Evolutionary conservation across 2,797 vertebrate species (phyloP), one percentile per base, ranked within the genome.

Genomic region (Leucoraja ocellata): DNA sequence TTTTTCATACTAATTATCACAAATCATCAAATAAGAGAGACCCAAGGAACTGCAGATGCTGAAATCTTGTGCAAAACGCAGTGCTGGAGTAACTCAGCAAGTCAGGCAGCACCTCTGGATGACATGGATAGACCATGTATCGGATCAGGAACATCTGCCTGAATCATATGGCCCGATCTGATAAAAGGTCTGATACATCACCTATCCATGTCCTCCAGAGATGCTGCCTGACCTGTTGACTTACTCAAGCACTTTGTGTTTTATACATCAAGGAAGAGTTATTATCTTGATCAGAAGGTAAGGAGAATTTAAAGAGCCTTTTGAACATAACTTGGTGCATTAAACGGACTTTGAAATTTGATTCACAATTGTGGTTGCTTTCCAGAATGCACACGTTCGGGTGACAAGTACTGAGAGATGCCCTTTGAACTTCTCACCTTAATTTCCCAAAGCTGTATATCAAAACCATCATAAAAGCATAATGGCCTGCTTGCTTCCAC

Each of bases 401-500:
- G 90, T 74, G 74, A 92, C 25, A 46, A 28, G 68, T 46, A 74
- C 13, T 58, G 23, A 92, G 71, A 92, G 71, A 92, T 76, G 71
- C 90, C 39, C 28, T 92, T 76, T 73, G 36, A 92, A 76, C 71
- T 46, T 92, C 90, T 92, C 90, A 73, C 71, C 90, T 91, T 74
- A 74, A 74, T 92, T 76, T 92, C 71, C 71, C 71, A 73, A 92
- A 58, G 63, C 61, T 88, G 14, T 88, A 68, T 68, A 88, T 88
- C n/a, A 88, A 36, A 36, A 32, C 84, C 61, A 14, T 0, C 25
- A 58, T 84, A 28, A 84, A 84, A 84, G 54, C 81, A 79, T 79
- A 13, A 16, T 84, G 54, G 25, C 7, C 54, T 65, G 61, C 16
- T 5, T 68, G 6, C 1, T 36, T 36, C 54, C 81, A 61, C 61